phyloP scores from a whole-genome alignment of 2,888 invertebrate species.

The Ormyrus thymus region DNA sequence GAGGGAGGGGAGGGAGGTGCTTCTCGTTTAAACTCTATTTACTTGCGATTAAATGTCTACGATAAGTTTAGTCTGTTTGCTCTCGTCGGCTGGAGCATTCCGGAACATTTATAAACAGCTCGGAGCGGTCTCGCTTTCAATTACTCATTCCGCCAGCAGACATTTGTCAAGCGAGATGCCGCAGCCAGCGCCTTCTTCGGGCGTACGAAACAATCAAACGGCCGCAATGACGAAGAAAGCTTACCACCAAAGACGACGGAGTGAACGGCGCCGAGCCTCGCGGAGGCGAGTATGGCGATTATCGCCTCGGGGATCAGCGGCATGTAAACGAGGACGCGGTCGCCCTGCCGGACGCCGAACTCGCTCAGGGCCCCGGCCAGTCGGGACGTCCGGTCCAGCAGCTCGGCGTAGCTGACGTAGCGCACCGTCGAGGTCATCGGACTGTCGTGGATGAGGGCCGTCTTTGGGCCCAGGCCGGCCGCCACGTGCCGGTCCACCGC shows the following conservation, averaged over 20 bases:
- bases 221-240: no score
- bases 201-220: no score
- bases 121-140: no score
- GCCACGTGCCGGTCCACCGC: slow-evolving; percentile 92
- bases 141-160: no score
- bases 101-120: no score
- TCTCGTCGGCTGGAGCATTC: no score
- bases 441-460: slow-evolving; percentile 93
- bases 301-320: slow-evolving; percentile 94
- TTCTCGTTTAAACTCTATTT: not conserved
- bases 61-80: slow-evolving; percentile 5
- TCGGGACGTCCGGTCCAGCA: slow-evolving; percentile 86
- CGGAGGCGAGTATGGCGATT: slow-evolving; percentile 91
- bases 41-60: not conserved
- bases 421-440: slow-evolving; percentile 87
- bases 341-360: slow-evolving; percentile 88
- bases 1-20: not conserved
- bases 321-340: slow-evolving; percentile 94
- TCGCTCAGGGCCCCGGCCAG: slow-evolving; percentile 87
- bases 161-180: no score
- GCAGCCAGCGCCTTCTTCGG: no score
- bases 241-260: slow-evolving; percentile 95
- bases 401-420: slow-evolving; percentile 87
- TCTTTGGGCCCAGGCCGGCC: slow-evolving; percentile 85
- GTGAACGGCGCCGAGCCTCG: slow-evolving; percentile 92